Percentiles rank a stretch among this genome's conserved stretches.
Evolutionary conservation across 2,797 vertebrate genomes (phyloP).

Genomic region (Etheostoma nigrum): DNA sequence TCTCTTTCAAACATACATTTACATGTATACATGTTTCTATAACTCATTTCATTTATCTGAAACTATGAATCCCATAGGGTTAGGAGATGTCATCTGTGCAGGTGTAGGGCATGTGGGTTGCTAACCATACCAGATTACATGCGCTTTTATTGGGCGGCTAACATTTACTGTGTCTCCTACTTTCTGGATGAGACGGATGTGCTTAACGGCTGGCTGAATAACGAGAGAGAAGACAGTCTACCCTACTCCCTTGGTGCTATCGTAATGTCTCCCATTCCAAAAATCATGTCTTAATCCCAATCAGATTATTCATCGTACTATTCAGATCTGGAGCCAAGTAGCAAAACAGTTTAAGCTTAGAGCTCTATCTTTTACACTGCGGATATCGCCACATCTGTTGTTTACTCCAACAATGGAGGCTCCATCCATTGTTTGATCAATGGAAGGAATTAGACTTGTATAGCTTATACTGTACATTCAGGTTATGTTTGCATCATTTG

Average conservation of each 20-base stretch:
- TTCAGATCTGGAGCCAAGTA: no score
- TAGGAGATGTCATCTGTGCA: not conserved
- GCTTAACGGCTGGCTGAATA: slow-evolving; percentile 1
- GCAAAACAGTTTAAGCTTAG: no score
- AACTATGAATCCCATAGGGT: not conserved
- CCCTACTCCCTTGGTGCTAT: not conserved
- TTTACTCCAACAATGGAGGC: not conserved
- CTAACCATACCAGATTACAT: not conserved
- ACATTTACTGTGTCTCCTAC: not conserved
- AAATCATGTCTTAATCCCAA: no score
- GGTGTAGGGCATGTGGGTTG: no score
- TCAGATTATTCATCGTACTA: no score
- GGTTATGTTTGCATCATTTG: not conserved
- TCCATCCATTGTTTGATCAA: no score
- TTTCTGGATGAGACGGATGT: not conserved
- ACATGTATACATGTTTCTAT: no score
- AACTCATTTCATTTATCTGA: no score
- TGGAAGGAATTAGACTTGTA: no score
- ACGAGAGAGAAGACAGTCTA: not conserved
- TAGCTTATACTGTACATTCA: not conserved
- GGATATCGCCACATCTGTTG: not conserved
- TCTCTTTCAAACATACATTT: no score
- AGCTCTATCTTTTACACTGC: not conserved
- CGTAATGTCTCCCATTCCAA: no score
- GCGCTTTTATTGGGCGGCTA: not conserved